phyloP scores from a whole-genome alignment of 2,888 invertebrate species.

The Dexiosoma caninum region DNA sequence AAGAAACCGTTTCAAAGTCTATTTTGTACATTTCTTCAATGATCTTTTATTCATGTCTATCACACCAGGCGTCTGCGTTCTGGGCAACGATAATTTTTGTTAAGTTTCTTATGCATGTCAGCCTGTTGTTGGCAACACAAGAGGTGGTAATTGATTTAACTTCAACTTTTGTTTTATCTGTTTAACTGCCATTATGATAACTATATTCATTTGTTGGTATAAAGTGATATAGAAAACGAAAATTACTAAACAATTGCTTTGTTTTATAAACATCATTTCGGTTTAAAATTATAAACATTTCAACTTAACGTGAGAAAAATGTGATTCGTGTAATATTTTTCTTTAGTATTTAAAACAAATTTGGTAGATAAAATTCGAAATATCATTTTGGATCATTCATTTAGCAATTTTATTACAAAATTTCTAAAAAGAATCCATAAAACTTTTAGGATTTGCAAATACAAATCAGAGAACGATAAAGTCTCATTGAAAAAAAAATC shows the following conservation, averaged over 20 bases:
- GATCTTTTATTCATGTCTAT: not conserved
- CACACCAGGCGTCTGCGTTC: not conserved
- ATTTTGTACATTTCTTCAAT: not conserved
- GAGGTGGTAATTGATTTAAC: conserved; percentile 37
- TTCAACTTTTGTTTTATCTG: conserved; percentile 17
- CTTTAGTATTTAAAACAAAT: not conserved
- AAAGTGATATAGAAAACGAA: not conserved
- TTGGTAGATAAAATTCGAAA: not conserved
- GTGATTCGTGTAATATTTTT: not conserved
- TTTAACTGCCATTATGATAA: conserved; percentile 7
- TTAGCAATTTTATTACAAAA: not conserved
- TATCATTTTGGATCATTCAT: not conserved
- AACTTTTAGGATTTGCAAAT: no score
- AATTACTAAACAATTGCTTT: not conserved
- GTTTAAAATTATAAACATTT: not conserved
- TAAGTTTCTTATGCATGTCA: not conserved
- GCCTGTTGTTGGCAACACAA: not conserved
- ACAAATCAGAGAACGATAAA: no score
- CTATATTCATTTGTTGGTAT: not conserved
- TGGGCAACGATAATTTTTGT: not conserved
- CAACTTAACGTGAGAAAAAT: not conserved
- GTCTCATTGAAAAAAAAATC: no score
- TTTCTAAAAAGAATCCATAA: no score
- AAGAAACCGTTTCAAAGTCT: not conserved
- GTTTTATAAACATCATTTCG: not conserved